These are phyloP conservation scores for Caenorhabditis sp. DNA, from an alignment of 2,888 invertebrate genomes.

Conservation along the genomic window DNA sequence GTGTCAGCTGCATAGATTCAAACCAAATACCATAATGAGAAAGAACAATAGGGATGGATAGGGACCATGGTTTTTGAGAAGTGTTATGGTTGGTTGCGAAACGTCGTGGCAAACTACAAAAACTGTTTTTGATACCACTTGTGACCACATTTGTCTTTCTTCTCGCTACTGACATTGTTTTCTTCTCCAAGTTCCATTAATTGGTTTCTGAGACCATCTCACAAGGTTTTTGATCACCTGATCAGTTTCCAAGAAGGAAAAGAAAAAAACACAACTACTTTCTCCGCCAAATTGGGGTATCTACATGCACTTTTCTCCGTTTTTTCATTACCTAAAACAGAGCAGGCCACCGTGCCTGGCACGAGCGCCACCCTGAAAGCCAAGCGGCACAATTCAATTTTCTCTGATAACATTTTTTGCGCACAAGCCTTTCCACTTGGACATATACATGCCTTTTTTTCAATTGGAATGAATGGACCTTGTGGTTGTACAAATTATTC, in stretches of 20 bases:
- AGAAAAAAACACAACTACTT: too few species aligned
- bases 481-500: conserved; percentile 42
- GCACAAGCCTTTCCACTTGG: neutral
- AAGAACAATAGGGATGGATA: conserved; percentile 2
- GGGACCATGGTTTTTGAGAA: neutral
- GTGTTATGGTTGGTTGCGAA: too few species aligned
- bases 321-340: conserved; percentile 54
- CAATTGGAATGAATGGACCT: conserved; percentile 21
- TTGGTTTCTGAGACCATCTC: neutral
- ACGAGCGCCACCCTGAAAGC: conserved; percentile 50
- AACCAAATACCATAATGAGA: neutral
- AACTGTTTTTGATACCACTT: too few species aligned
- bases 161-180: too few species aligned
- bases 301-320: conserved; percentile 15
- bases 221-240: neutral
- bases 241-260: neutral
- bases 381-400: conserved; percentile 41
- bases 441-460: conserved; percentile 27
- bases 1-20: conserved; percentile 39
- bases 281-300: neutral
- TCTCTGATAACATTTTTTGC: conserved; percentile 47
- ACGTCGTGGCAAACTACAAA: too few species aligned
- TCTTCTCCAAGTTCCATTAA: neutral
- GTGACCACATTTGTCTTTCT: too few species aligned
- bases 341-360: conserved; percentile 46